Conservation (phyloP, 2,113 vertebrate genomes). For the Myotis brandtii region DNA sequence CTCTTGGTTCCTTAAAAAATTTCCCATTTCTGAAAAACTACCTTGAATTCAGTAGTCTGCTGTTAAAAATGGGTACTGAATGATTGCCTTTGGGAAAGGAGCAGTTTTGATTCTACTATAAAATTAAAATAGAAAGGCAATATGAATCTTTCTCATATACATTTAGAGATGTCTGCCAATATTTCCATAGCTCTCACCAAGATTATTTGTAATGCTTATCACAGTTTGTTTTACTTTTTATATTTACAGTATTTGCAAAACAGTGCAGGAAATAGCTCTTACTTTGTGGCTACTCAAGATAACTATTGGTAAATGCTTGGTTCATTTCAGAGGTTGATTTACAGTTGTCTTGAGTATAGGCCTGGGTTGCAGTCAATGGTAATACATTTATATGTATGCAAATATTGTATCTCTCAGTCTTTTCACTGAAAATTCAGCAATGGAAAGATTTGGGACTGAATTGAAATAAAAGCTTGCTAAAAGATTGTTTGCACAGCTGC, state of each 20-base stretch:
- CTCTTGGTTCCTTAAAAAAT: background rate
- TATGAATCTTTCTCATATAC: conserved; percentile 8
- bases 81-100: conserved; percentile 55
- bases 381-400: conserved; percentile 59
- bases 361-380: background rate
- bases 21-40: conserved; percentile 58
- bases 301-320: conserved; percentile 29
- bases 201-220: conserved; percentile 46
- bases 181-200: conserved; percentile 41
- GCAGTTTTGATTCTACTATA: background rate
- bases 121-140: conserved; percentile 42
- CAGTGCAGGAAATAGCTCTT: background rate
- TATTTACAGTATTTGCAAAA: conserved; percentile 47
- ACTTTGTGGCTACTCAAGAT: conserved; percentile 27
- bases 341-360: conserved; percentile 27
- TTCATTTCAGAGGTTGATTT: conserved; percentile 62
- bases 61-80: conserved; percentile 31
- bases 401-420: conserved; percentile 58
- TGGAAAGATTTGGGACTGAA: conserved; percentile 68
- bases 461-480: conserved; percentile 78
- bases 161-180: conserved; percentile 23
- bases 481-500: conserved; percentile 87
- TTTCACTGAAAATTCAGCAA: conserved; percentile 66
- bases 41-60: conserved; percentile 7
- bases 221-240: conserved; percentile 56